These are phyloP conservation scores for Pheucticus melanocephalus DNA, from an alignment of 2,113 vertebrate species.

Conservation along the genomic window DNA sequence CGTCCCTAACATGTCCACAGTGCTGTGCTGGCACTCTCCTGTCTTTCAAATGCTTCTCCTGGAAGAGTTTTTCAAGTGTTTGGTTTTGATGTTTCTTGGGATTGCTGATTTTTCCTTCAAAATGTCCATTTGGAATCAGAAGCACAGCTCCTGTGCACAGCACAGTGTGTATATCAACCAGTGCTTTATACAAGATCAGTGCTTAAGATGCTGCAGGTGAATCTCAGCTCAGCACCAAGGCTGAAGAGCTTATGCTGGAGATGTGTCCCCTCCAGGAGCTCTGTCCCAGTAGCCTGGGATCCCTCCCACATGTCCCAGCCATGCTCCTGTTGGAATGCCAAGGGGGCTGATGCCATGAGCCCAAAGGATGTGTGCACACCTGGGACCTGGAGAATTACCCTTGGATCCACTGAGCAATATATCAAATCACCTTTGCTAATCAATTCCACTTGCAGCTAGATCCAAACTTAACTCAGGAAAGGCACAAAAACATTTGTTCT, in stretches of 20 bases:
- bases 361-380: background rate
- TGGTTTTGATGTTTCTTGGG: background rate
- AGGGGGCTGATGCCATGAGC: background rate
- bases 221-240: background rate
- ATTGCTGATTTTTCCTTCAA: background rate
- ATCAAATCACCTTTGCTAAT: background rate
- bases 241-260: background rate
- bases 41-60: background rate
- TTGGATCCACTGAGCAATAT: fast-evolving
- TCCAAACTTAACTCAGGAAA: background rate
- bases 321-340: background rate
- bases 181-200: background rate
- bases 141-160: background rate
- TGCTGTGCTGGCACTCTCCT: background rate
- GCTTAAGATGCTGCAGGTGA: background rate
- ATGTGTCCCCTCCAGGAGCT: background rate
- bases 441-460: background rate
- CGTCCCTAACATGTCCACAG: fast-evolving
- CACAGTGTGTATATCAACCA: background rate
- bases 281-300: background rate
- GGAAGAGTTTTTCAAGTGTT: background rate
- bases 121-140: background rate
- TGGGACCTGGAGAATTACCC: background rate
- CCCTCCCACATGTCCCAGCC: background rate
- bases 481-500: background rate